Evolutionary conservation across 2,888 invertebrate genomes (phyloP).

Genomic region (Gari tellinella): DNA sequence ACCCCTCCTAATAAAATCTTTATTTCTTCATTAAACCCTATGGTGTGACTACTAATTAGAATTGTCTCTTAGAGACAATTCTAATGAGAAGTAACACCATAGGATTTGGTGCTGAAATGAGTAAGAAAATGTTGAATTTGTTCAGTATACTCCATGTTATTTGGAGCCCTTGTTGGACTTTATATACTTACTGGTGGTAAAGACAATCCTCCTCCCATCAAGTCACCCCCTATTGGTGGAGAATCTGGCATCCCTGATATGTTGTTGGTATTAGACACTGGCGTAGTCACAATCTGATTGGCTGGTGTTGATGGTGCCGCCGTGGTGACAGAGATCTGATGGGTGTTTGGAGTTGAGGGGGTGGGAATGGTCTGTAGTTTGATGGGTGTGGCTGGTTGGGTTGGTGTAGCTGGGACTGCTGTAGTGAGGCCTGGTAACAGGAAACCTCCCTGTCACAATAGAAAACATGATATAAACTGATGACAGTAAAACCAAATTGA

Average conservation of each 20-base stretch:
- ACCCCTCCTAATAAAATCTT: no score
- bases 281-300: conserved; percentile 6
- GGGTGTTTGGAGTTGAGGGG: conserved; percentile 1
- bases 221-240: not conserved
- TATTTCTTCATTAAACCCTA: no score
- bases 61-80: no score
- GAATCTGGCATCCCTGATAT: not conserved
- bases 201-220: not conserved
- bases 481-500: no score
- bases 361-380: conserved; percentile 16
- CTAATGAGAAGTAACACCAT: no score
- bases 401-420: conserved; percentile 21
- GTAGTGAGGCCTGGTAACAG: conserved; percentile 44
- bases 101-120: no score
- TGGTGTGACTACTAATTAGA: no score
- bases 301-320: conserved; percentile 11
- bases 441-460: conserved; percentile 47
- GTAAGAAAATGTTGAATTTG: no score
- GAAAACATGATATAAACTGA: not conserved
- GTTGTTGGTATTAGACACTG: conserved; percentile 1
- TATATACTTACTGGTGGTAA: conserved; percentile 27
- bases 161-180: no score
- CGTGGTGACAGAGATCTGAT: not conserved
- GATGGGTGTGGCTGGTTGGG: conserved; percentile 38
- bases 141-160: no score